Percentiles rank a stretch among this genome's conserved stretches.
Conservation (phyloP, 2,888 invertebrate genomes). For the Thalpophila matura region DNA sequence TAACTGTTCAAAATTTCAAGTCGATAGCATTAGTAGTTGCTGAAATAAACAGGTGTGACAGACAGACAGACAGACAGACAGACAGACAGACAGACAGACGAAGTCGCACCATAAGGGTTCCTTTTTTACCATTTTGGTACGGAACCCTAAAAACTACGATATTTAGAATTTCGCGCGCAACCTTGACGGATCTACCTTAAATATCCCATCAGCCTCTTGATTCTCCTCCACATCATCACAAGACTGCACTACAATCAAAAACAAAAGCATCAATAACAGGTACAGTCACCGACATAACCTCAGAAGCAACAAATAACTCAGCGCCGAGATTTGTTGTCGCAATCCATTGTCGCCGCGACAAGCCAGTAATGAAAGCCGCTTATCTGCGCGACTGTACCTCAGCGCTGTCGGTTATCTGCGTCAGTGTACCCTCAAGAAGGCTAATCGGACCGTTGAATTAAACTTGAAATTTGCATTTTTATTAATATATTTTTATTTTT, state of each 20-base stretch:
- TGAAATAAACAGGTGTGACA: too few species aligned
- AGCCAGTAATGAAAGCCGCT: constrained; percentile 84
- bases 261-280: constrained; percentile 67
- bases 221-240: not conserved
- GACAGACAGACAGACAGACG: too few species aligned
- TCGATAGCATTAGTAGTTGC: too few species aligned
- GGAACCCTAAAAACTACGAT: too few species aligned
- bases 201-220: too few species aligned
- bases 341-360: constrained; percentile 82
- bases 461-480: constrained; percentile 65
- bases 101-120: too few species aligned
- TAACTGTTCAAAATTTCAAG: too few species aligned
- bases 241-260: constrained; percentile 50
- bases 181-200: too few species aligned
- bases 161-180: too few species aligned
- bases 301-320: constrained; percentile 82
- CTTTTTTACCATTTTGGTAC: too few species aligned
- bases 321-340: constrained; percentile 80
- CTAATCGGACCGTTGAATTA: constrained; percentile 68
- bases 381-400: constrained; percentile 81
- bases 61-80: too few species aligned
- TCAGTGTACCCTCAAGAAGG: constrained; percentile 71
- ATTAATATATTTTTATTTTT: constrained; percentile 49
- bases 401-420: constrained; percentile 73
- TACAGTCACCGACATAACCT: constrained; percentile 74